phyloP scores from a whole-genome alignment of 35 echinoderm and acorn worm species.

The Amphiura filiformis region DNA sequence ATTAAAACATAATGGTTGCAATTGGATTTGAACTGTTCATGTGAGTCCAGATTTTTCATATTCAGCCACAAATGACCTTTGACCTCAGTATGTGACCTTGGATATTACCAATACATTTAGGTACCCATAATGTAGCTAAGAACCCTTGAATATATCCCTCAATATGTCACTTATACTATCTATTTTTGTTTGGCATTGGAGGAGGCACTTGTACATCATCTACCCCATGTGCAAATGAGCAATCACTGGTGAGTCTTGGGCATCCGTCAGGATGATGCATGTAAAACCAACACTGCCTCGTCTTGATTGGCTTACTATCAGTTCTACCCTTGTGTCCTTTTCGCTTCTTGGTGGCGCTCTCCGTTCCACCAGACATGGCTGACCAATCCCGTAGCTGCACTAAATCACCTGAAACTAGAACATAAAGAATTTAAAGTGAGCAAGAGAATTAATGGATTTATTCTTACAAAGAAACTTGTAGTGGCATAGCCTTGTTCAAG shows the following conservation, averaged over 20 bases:
- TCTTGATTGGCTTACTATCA: slow-evolving; percentile 50
- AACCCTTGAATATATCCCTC: too few relatives aligned
- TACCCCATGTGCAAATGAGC: slow-evolving; percentile 83
- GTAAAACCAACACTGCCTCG: slow-evolving; percentile 72
- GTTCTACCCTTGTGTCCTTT: slow-evolving; percentile 20
- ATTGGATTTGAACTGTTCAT: too few relatives aligned
- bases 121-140: too few relatives aligned
- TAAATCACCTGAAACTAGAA: slow-evolving; percentile 48
- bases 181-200: too few relatives aligned
- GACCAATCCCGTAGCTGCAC: slow-evolving; percentile 81
- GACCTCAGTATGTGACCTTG: too few relatives aligned
- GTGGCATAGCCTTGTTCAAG: neutral
- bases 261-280: slow-evolving; percentile 80
- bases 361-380: neutral
- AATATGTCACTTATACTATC: too few relatives aligned
- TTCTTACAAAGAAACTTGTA: neutral
- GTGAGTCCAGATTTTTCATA: too few relatives aligned
- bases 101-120: too few relatives aligned
- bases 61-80: too few relatives aligned
- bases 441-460: neutral
- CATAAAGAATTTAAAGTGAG: slow-evolving; percentile 10
- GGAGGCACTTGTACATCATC: slow-evolving; percentile 25
- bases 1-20: too few relatives aligned
- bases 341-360: slow-evolving; percentile 10
- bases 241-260: slow-evolving; percentile 32